Evolutionary conservation across 2,113 vertebrate species (phyloP), one percentile per base, ranked within the genome.

Genomic region (Melanostigma gelatinosum): DNA sequence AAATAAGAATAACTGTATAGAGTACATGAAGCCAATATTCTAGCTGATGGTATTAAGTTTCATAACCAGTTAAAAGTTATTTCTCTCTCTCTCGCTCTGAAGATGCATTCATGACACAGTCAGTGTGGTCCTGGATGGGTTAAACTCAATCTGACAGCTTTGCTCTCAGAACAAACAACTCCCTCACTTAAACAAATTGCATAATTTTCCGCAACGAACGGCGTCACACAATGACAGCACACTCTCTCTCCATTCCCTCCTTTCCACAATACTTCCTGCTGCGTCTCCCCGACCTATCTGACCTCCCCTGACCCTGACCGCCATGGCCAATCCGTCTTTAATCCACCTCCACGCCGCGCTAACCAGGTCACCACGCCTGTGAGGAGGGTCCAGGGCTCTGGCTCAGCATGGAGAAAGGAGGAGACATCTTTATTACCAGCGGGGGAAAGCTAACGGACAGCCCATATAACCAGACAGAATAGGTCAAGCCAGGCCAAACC

Each of bases 381-480:
- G 93, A 91, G 82, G 87, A 83, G 82, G 87, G 82, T 82, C 80
- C 60, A 54, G 69, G 50, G 77, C 79, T 84, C 32, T 48, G 67
- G 62, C 74, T 83, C 86, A 71, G 83, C 89, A 87, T 80, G 87
- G 75, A 81, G 86, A 89, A 85, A 90, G 63, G 68, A 84, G 84
- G 75, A 93, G 92, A 96, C 93, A 87, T 91, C 94, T 96, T 95
- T 89, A 95, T 94, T 94, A 94, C 64, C 87, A 93, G 77, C 71
- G 70, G 72, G 77, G 63, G 54, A 88, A 89, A 80, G 79, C 70
- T 77, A 88, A 88, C 46, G 79, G 85, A 91, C 67, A 77, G 64
- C 75, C 75, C 71, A 57, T 4, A 4, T 29, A 70, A 2, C 38
- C 76, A 89, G 76, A 90, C 86, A 90, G 82, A 87, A 62, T 3